Base-by-base conservation (phyloP, 2,113 vertebrate genomes). In the Abramis brama region DNA sequence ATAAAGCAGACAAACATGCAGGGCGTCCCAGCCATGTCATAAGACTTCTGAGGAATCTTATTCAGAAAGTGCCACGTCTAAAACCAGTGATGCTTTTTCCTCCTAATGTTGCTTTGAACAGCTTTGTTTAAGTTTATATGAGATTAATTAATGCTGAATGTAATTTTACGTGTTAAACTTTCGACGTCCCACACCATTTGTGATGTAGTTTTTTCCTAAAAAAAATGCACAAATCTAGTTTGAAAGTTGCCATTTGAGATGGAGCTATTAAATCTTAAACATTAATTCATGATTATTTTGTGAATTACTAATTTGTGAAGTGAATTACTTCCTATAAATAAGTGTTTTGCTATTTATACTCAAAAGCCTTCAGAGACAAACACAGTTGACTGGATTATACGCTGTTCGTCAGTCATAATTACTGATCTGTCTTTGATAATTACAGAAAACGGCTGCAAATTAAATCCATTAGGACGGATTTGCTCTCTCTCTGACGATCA, bases 341-440 rank as follows among this genome's bases (percentile, higher is more conserved):
- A 70, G 17, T 70, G 19, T 39, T 76, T 52, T 30, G 25, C 25
- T 62, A 79, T 43, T 62, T 6, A 62, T 25, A 43, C 39, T 78
- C 19, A 52, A 27, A 75, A 19, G 45, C 6, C 12, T 6, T 47
- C 8, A 11, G 74, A 52, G 47, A 27, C 39, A 27, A 64, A 47
- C 5, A 3, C 50, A 55, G 45, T 10, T 57, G 17, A 57, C 5
- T 64, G n/a, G 25, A 82, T 68, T 30, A 64, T 25, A 47, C 8
- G 2, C 57, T 19, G 33, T 25, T 30, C n/a, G 43, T 82, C 79
- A 81, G 43, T 81, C 79, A 68, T 66, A 50, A 81, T 81, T 50
- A 81, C 79, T 21, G 43, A 50, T 68, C 62, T 68, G 79, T 33
- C 60, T 52, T 25, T 30, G 25, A 82, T 50, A 82, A 66, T 68